A percentile compares a stretch with the other conserved stretches of the same genome.
phyloP scores from a whole-genome alignment of 1,140 invertebrate species.

The Caenorhabditis elegans region DNA sequence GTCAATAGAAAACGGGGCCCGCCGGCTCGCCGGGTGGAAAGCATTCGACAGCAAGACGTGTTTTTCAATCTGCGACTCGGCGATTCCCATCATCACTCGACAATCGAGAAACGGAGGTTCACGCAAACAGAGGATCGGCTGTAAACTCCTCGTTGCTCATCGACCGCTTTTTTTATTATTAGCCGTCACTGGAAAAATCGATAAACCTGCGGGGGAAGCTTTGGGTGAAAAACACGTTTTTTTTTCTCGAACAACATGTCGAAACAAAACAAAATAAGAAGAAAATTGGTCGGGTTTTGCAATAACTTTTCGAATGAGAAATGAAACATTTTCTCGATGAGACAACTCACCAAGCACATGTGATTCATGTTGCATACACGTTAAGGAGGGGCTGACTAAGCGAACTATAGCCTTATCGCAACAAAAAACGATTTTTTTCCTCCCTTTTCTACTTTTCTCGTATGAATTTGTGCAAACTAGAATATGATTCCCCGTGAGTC shows the following conservation, averaged over 20 bases:
- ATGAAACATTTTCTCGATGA: neutral
- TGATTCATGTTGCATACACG: slow-evolving; percentile 4
- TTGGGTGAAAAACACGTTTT: neutral
- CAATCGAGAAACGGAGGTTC: neutral
- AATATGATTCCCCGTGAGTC: too few relatives aligned
- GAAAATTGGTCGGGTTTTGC: neutral
- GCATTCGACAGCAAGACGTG: slow-evolving; percentile 1
- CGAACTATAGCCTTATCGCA: slow-evolving; percentile 1
- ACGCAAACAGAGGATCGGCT: slow-evolving; percentile 30
- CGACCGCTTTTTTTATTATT: slow-evolving; percentile 28
- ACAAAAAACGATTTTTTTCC: neutral
- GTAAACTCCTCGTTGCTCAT: slow-evolving; percentile 26
- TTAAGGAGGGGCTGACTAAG: neutral
- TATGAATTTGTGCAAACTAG: neutral
- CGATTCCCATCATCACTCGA: neutral
- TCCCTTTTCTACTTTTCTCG: neutral
- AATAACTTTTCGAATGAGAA: neutral
- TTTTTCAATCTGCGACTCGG: neutral
- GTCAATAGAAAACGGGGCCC: neutral
- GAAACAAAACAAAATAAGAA: neutral
- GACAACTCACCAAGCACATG: slow-evolving; percentile 1
- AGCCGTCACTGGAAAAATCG: neutral
- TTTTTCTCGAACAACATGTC: neutral
- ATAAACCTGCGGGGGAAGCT: neutral
- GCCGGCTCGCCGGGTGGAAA: neutral